phyloP scores from a whole-genome alignment of 2,797 vertebrate genomes.

The Triplophysa bombifrons region DNA sequence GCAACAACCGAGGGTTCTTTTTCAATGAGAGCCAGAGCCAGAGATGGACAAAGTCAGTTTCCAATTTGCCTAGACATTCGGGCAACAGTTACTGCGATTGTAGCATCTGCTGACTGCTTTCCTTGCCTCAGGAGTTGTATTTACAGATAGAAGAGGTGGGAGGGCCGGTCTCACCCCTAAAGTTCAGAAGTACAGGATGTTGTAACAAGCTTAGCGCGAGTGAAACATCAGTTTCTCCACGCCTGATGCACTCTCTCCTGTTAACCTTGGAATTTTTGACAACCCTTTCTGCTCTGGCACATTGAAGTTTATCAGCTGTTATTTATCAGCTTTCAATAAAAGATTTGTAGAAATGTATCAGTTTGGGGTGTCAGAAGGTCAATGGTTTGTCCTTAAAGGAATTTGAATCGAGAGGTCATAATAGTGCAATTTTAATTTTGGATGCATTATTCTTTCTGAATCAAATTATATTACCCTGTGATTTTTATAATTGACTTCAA shows the following conservation, averaged over 20 bases:
- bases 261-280: constrained; percentile 3
- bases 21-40: not conserved
- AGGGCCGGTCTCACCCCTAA: constrained; percentile 36
- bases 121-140: constrained; percentile 38
- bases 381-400: not conserved
- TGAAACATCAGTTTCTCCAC: constrained; percentile 37
- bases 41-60: not conserved
- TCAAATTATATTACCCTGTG: no score
- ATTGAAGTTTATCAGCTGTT: not conserved
- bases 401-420: not conserved
- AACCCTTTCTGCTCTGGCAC: not conserved
- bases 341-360: no score
- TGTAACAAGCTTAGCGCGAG: constrained; percentile 37
- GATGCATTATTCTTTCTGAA: no score
- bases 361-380: not conserved
- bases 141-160: constrained; percentile 45
- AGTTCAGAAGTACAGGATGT: constrained; percentile 53
- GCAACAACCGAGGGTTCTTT: constrained; percentile 16
- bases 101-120: constrained; percentile 39
- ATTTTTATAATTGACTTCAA: not conserved
- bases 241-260: constrained; percentile 12
- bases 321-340: not conserved
- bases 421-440: not conserved
- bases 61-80: not conserved
- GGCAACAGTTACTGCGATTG: constrained; percentile 20